A percentile compares a stretch with the other conserved stretches of the same genome.
phyloP scores from a whole-genome alignment of 2,113 vertebrate genomes.

The Oncorhynchus keta region DNA sequence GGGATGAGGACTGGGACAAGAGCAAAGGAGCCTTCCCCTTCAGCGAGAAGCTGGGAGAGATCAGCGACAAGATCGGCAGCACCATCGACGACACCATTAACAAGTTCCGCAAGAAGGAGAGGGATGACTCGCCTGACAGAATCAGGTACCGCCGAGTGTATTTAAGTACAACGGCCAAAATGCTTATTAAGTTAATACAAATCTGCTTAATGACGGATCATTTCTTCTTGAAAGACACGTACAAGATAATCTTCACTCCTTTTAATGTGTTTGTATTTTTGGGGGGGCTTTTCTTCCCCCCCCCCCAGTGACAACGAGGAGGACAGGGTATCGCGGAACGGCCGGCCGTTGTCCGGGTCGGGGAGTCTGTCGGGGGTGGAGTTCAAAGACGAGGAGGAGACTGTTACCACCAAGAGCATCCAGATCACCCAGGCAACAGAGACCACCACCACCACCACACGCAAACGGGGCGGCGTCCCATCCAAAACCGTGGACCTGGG shows the following conservation, averaged over 20 bases:
- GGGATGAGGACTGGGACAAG: conserved; percentile 97
- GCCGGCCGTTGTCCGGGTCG: conserved; percentile 76
- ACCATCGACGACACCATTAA: conserved; percentile 96
- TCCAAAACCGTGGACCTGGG: conserved; percentile 95
- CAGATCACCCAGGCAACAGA: conserved; percentile 91
- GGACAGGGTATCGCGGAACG: conserved; percentile 57
- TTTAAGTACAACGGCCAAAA: too few species aligned
- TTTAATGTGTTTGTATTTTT: neutral
- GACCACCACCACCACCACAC: conserved; percentile 79
- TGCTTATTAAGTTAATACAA: too few species aligned
- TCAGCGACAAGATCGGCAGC: conserved; percentile 94
- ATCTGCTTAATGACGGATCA: too few species aligned
- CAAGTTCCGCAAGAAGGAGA: conserved; percentile 92
- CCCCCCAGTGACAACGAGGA: conserved; percentile 87
- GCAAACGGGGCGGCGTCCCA: conserved; percentile 86
- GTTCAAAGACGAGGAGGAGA: conserved; percentile 96
- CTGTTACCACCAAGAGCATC: conserved; percentile 87
- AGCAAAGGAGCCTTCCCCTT: conserved; percentile 90
- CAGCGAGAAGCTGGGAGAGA: conserved; percentile 94
- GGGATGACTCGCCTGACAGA: conserved; percentile 94
- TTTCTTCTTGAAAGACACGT: neutral
- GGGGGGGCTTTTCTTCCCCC: too few species aligned
- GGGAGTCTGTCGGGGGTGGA: conserved; percentile 75
- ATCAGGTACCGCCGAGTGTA: conserved; percentile 77
- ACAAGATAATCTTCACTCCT: too few species aligned